Evolutionary conservation across 2,113 vertebrate genomes (phyloP).

Genomic region (Hemicordylus capensis): DNA sequence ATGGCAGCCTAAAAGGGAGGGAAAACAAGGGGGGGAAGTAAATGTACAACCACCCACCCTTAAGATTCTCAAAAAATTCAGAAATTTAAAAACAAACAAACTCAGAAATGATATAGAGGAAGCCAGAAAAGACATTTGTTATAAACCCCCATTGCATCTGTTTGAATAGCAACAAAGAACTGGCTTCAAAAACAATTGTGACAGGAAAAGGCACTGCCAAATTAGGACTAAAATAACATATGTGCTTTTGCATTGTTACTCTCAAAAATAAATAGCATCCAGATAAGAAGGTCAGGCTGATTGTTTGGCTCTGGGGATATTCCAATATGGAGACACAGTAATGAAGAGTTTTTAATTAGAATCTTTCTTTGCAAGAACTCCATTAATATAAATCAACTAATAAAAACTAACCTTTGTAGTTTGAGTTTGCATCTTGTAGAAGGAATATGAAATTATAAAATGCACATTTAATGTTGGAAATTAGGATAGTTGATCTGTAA

Average conservation of each 20-base stretch:
- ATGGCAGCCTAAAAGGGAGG: neutral
- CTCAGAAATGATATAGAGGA: constrained; percentile 7
- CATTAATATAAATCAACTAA: neutral
- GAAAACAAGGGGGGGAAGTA: neutral
- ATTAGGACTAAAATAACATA: constrained; percentile 8
- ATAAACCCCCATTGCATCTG: neutral
- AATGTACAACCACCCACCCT: neutral
- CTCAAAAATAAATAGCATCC: neutral
- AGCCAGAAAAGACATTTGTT: neutral
- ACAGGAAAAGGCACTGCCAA: constrained; percentile 16
- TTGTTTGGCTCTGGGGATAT: neutral
- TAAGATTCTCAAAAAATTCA: constrained; percentile 6
- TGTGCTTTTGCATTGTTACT: neutral
- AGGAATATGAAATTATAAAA: neutral
- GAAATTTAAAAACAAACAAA: neutral
- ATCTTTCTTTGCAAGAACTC: neutral
- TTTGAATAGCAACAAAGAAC: constrained; percentile 6
- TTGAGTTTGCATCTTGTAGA: neutral
- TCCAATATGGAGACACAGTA: neutral
- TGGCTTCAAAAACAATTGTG: constrained; percentile 21
- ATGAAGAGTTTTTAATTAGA: neutral
- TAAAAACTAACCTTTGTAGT: neutral
- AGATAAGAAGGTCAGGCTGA: neutral
- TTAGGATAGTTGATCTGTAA: neutral
- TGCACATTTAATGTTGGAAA: neutral